Base-by-base conservation (phyloP, 2,888 invertebrate genomes). In the Marasmarcha lunaedactyla region DNA sequence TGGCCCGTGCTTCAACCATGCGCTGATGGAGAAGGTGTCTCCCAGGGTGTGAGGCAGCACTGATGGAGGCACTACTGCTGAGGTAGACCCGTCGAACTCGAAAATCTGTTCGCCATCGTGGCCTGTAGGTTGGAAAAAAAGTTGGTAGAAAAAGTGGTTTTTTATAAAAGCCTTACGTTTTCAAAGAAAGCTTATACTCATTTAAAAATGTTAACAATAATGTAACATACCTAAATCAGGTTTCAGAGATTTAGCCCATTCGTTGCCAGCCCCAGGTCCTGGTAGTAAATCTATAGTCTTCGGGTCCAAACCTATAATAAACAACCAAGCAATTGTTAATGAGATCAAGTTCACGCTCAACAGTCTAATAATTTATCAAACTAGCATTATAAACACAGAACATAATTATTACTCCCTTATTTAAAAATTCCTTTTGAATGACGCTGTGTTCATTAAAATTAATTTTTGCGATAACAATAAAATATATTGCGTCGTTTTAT, bases 1-100 rank as follows among this genome's bases (percentile, higher is more conserved):
- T 10, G 90, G 89, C 33, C 92, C 92, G 78, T 98, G 98, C 38
- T 96, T 89, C 88, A 99, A 92, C 94, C 98, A 98, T 7, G 95
- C 95, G 34, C 94, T 89, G 56, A 99, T 87, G 42, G 94, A 93
- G 84, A 99, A 98, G 40, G 91, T 90, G 46, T 89, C 87, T 7
- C 91, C 88, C 33, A 97, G 85, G 27, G 88, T 87, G 59, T 94
- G 93, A 45, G 92, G 88, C 39, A 97, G 70, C 3, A 92, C 85
- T 3, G 87, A 83, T 52, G 88, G 88, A 0, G 96, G 95, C 11
- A 97, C 90, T 20, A 93, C 89, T 0, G 97, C 95, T 1, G 94
- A 93, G 40, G 89, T 91, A 33, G 88, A 86, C 11, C 98, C 98
- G 74, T 98, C 97, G 72, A 98, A 98, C 62, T 94, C 93, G 74